A percentile compares a stretch with the other conserved stretches of the same genome.
These are phyloP conservation scores for Furnarius figulus DNA, from an alignment of 2,113 vertebrate species.

Conservation along the genomic window DNA sequence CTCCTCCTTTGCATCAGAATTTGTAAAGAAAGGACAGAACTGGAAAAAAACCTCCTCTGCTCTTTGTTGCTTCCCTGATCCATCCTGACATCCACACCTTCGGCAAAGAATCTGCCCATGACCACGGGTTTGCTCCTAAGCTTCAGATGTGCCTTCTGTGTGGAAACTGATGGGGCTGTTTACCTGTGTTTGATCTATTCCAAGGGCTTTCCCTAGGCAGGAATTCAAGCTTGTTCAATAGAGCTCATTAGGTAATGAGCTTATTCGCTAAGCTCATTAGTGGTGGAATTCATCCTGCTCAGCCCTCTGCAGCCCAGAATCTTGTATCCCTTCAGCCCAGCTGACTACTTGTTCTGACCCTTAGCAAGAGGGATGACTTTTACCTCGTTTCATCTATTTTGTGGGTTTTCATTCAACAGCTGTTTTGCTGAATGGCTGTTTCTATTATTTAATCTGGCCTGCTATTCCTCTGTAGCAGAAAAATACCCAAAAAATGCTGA, in stretches of 20 bases:
- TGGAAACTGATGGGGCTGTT: conserved; percentile 1
- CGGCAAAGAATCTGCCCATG: background rate
- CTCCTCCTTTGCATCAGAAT: background rate
- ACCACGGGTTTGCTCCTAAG: background rate
- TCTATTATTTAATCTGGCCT: background rate
- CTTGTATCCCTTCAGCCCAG: conserved; percentile 14
- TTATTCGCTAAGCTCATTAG: conserved; percentile 64
- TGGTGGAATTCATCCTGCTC: conserved; percentile 50
- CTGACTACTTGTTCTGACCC: background rate
- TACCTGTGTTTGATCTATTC: background rate
- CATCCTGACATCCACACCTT: background rate
- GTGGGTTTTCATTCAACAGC: background rate
- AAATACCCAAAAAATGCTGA: background rate
- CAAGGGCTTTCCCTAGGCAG: conserved; percentile 27
- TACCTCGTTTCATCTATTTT: background rate
- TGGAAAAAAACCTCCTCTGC: background rate
- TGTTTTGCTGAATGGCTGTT: background rate
- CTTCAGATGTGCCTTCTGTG: background rate
- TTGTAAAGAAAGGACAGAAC: background rate
- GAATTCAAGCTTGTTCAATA: conserved; percentile 48
- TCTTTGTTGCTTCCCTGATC: background rate
- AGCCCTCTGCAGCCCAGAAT: conserved; percentile 39
- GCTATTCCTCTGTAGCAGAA: background rate
- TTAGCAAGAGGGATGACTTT: background rate
- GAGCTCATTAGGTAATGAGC: conserved; percentile 67